These are phyloP conservation scores for Macrosteles quadrilineatus DNA, from an alignment of 1,140 invertebrate species.

Conservation along the genomic window DNA sequence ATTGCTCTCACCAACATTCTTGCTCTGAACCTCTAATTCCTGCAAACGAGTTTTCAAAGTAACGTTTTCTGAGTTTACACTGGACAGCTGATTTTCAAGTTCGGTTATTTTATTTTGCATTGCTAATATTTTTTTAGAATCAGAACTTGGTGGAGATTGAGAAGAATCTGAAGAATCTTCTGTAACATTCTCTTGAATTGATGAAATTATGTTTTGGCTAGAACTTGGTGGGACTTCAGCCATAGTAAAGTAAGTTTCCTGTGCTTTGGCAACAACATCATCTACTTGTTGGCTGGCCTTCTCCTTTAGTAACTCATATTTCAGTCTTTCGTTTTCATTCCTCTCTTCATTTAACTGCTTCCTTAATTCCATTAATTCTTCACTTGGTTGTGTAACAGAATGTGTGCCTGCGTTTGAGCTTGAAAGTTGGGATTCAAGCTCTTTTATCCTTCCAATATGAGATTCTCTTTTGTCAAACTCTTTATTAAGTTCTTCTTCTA, in stretches of 20 bases:
- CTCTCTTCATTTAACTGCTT: slow-evolving; percentile 15
- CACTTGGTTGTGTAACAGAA: background rate
- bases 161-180: background rate
- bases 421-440: slow-evolving; percentile 18
- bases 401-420: background rate
- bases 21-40: background rate
- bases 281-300: slow-evolving; percentile 18
- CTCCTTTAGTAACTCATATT: slow-evolving; percentile 27
- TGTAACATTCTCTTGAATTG: background rate
- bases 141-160: too few relatives aligned
- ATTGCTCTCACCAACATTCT: background rate
- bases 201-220: background rate
- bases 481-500: slow-evolving; percentile 2
- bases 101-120: background rate
- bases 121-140: too few relatives aligned
- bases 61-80: background rate
- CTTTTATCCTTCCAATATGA: slow-evolving; percentile 9
- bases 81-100: background rate
- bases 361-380: slow-evolving; percentile 12
- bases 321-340: slow-evolving; percentile 25
- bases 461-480: slow-evolving; percentile 3
- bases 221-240: background rate
- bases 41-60: slow-evolving; percentile 7
- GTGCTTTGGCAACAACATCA: slow-evolving; percentile 28
- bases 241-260: slow-evolving; percentile 25